Conservation (phyloP, 2,888 invertebrate genomes). For the Epinotia bilunana region DNA sequence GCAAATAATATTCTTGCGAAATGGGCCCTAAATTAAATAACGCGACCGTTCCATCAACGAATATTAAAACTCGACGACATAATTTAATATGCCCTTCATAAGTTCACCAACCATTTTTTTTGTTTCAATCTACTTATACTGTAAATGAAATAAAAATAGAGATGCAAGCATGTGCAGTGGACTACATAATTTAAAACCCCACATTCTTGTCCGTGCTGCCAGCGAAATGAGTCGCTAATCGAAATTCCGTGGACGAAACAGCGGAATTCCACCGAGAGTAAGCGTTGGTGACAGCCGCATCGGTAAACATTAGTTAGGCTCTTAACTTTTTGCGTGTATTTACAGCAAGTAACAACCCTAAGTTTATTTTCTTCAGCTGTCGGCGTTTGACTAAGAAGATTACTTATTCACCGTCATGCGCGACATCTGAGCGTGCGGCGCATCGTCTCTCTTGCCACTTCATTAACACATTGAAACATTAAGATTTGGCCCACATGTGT, state of each 20-base stretch:
- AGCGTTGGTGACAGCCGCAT: conserved; percentile 10
- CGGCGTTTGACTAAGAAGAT: conserved; percentile 59
- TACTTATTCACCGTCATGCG: conserved; percentile 74
- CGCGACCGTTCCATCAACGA: background rate
- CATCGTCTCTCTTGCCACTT: conserved; percentile 62
- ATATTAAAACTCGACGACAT: background rate
- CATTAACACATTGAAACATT: conserved; percentile 72
- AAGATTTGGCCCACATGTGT: conserved; percentile 55
- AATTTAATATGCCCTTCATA: too few relatives aligned
- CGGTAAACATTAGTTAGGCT: conserved; percentile 30
- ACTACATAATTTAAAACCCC: conserved; percentile 2
- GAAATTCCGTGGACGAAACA: conserved; percentile 33
- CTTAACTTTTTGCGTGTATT: conserved; percentile 47
- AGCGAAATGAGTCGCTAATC: conserved; percentile 25
- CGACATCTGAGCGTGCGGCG: conserved; percentile 60
- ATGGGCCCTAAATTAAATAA: too few relatives aligned
- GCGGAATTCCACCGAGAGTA: conserved; percentile 26
- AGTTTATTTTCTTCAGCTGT: conserved; percentile 60
- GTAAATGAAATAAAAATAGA: background rate
- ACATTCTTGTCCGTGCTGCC: conserved; percentile 17
- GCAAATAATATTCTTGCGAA: too few relatives aligned
- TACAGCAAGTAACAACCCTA: conserved; percentile 48
- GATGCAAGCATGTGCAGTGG: background rate
- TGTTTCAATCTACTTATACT: too few relatives aligned
- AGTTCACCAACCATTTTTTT: too few relatives aligned